Percentiles rank a stretch among this genome's conserved stretches.
Conservation (phyloP, 2,113 vertebrate genomes). For the cattle (Bos taurus) region DNA sequence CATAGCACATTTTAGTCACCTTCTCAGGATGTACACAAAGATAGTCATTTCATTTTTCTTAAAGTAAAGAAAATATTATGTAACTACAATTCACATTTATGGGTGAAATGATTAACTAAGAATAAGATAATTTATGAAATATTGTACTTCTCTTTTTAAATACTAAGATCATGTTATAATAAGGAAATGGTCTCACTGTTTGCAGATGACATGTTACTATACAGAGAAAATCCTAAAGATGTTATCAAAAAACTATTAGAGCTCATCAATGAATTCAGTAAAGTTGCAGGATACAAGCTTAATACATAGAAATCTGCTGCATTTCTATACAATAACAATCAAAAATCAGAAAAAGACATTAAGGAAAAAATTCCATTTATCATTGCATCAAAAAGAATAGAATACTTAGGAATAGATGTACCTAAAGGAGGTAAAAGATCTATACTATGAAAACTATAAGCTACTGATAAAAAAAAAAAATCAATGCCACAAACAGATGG, state of each 20-base stretch:
- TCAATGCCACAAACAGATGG: background rate
- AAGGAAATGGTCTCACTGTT: background rate
- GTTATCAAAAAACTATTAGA: background rate
- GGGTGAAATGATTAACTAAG: background rate
- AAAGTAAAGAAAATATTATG: background rate
- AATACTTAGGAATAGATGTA: background rate
- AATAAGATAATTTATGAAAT: background rate
- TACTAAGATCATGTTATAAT: background rate
- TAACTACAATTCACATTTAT: background rate
- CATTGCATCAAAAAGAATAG: background rate
- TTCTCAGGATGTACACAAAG: background rate
- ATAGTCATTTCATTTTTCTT: background rate
- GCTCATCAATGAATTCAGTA: background rate
- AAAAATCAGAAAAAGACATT: background rate
- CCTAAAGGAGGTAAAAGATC: background rate
- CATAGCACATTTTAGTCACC: background rate
- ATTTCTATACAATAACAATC: background rate
- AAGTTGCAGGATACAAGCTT: background rate
- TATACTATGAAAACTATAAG: background rate
- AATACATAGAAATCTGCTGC: background rate
- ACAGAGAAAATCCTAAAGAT: background rate
- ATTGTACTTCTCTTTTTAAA: background rate
- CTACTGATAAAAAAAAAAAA: background rate
- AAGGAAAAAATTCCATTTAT: background rate
- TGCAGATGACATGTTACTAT: background rate